Percentiles rank a stretch among this genome's conserved stretches.
Evolutionary conservation across 2,888 invertebrate genomes (phyloP).

Genomic region (Agrochola circellaris): DNA sequence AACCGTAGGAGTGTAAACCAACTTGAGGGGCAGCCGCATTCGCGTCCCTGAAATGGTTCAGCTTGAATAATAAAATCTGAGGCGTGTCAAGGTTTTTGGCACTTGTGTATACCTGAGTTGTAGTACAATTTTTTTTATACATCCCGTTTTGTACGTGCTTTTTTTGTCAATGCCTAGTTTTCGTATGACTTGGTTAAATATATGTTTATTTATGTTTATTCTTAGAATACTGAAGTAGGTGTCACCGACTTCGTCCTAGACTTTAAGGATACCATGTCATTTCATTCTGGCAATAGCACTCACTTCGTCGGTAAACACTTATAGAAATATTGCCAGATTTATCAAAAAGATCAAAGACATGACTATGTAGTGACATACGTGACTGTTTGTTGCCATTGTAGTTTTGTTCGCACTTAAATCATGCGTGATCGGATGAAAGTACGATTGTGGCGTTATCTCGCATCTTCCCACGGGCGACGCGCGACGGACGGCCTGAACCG

Average conservation of each 20-base stretch:
- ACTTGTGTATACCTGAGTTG: constrained; percentile 14
- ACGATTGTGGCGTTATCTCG: constrained; percentile 82
- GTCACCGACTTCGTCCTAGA: not conserved
- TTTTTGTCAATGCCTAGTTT: constrained; percentile 14
- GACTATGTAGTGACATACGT: constrained; percentile 54
- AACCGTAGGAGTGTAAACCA: constrained; percentile 39
- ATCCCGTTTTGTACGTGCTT: constrained; percentile 7
- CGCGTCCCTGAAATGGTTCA: constrained; percentile 46
- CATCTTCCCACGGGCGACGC: constrained; percentile 85
- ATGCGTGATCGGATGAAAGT: constrained; percentile 88
- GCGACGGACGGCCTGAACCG: constrained; percentile 68
- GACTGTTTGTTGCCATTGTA: constrained; percentile 77
- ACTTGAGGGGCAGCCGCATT: constrained; percentile 39
- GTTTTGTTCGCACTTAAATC: constrained; percentile 86
- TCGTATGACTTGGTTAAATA: not conserved
- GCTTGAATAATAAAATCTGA: constrained; percentile 46
- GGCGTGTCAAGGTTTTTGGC: constrained; percentile 49
- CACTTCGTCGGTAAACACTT: not conserved
- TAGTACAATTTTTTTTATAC: constrained; percentile 20
- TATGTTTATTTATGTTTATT: not conserved
- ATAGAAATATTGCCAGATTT: constrained; percentile 10
- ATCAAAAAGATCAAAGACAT: constrained; percentile 47
- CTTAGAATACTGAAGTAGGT: not conserved
- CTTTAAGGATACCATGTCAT: constrained; percentile 6
- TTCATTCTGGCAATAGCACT: not conserved